A percentile compares a stretch with the other conserved stretches of the same genome.
Evolutionary conservation across 2,113 vertebrate genomes (phyloP).

Genomic region (Coturnix japonica): DNA sequence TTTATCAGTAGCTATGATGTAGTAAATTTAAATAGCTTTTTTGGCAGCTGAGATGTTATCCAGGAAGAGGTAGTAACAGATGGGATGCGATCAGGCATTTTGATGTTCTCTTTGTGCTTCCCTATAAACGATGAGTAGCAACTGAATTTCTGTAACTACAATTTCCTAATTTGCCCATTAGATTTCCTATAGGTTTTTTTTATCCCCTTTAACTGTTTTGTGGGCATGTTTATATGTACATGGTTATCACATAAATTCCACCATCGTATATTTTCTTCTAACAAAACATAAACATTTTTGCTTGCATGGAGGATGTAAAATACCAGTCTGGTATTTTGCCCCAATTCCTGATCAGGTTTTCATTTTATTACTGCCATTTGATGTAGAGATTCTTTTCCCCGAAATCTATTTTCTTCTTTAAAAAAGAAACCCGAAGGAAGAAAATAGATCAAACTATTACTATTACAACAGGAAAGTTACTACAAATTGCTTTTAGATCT

Average conservation of each 20-base stretch:
- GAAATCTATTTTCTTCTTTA: slow-evolving; percentile 56
- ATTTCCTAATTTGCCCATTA: slow-evolving; percentile 58
- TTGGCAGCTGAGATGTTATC: slow-evolving; percentile 62
- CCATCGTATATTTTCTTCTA: slow-evolving; percentile 47
- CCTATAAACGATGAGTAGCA: slow-evolving; percentile 41
- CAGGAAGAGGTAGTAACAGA: slow-evolving; percentile 58
- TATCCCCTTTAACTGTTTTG: slow-evolving; percentile 22
- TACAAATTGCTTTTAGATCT: slow-evolving; percentile 52
- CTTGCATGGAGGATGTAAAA: slow-evolving; percentile 9
- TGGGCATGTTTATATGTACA: neutral
- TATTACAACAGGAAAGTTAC: slow-evolving; percentile 49
- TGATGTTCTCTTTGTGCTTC: slow-evolving; percentile 66
- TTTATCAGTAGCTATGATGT: slow-evolving; percentile 57
- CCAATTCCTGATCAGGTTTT: slow-evolving; percentile 32
- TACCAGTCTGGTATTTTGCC: slow-evolving; percentile 40
- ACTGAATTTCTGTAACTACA: slow-evolving; percentile 53
- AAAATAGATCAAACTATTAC: slow-evolving; percentile 59
- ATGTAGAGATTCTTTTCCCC: slow-evolving; percentile 1
- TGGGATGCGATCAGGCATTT: slow-evolving; percentile 58
- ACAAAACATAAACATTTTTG: slow-evolving; percentile 40
- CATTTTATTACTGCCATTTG: slow-evolving; percentile 46
- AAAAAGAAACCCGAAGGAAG: slow-evolving; percentile 1
- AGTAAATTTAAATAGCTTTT: slow-evolving; percentile 70
- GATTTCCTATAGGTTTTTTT: slow-evolving; percentile 60
- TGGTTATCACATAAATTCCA: slow-evolving; percentile 46